Percentiles rank a stretch among this genome's conserved stretches.
Conservation (phyloP, 2,113 vertebrate genomes). For the Zapornia atra region DNA sequence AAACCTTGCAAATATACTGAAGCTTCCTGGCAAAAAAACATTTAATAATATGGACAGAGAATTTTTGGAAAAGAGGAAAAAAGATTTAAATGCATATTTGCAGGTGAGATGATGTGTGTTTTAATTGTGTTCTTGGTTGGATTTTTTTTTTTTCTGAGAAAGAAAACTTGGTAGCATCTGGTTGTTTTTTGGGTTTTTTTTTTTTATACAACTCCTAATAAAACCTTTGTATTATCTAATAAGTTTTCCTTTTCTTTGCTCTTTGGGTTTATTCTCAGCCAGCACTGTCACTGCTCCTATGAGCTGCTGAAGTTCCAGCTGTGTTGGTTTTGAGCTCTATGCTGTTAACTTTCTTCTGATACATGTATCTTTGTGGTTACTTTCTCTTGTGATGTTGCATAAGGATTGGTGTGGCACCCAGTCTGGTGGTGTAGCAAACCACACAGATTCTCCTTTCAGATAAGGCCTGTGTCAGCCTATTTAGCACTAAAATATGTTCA, state of each 20-base stretch:
- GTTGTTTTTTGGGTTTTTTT: no score
- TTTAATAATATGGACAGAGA: conserved; percentile 99
- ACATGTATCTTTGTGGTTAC: not conserved
- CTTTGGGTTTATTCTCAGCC: not conserved
- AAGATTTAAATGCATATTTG: conserved; percentile 94
- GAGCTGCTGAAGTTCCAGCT: not conserved
- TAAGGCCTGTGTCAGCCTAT: not conserved
- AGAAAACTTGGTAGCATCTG: not conserved
- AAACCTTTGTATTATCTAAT: not conserved
- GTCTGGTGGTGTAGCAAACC: not conserved
- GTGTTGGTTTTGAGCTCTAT: not conserved
- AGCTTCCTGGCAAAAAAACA: conserved; percentile 98
- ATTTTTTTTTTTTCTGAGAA: not conserved
- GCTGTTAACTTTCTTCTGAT: not conserved
- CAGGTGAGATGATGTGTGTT: conserved; percentile 79
- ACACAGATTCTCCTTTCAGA: not conserved
- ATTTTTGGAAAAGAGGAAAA: conserved; percentile 96
- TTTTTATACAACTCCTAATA: not conserved
- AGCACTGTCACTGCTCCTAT: not conserved
- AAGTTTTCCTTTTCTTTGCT: not conserved
- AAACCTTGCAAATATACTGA: conserved; percentile 88
- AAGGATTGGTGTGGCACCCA: rapidly evolving
- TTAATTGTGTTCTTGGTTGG: not conserved
- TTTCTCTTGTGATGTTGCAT: not conserved
- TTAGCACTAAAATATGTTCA: not conserved